A percentile compares a stretch with the other conserved stretches of the same genome.
These are phyloP conservation scores for Xanthorhoe spadicearia DNA, from an alignment of 2,888 invertebrate species.

Conservation along the genomic window DNA sequence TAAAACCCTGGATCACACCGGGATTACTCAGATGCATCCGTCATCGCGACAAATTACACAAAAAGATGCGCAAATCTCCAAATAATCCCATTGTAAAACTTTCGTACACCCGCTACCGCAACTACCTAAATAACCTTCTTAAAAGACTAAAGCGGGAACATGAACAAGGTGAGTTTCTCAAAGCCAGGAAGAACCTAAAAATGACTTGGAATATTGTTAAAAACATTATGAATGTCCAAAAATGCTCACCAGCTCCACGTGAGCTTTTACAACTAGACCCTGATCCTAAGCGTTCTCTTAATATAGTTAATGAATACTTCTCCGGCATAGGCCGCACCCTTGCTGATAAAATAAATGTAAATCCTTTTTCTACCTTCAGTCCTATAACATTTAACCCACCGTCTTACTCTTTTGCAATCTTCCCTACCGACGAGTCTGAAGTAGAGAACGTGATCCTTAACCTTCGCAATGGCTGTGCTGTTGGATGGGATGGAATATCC, in stretches of 20 bases:
- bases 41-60: slow-evolving; percentile 36
- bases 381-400: no score
- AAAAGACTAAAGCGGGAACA: slow-evolving; percentile 38
- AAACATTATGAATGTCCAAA: slow-evolving; percentile 19
- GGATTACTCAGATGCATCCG: slow-evolving; percentile 42
- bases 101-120: slow-evolving; percentile 42
- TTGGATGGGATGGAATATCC: slow-evolving; percentile 26
- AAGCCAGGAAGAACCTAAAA: slow-evolving; percentile 27
- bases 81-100: slow-evolving; percentile 24
- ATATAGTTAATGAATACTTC: slow-evolving; percentile 21
- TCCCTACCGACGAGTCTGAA: slow-evolving; percentile 14
- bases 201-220: slow-evolving; percentile 35
- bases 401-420: slow-evolving; percentile 13
- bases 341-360: slow-evolving; percentile 2
- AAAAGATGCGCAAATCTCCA: slow-evolving; percentile 23
- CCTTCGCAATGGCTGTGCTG: slow-evolving; percentile 20
- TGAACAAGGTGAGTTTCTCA: slow-evolving; percentile 31
- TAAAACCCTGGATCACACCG: slow-evolving; percentile 41
- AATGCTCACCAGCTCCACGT: background rate
- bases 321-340: slow-evolving; percentile 15
- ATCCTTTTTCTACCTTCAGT: background rate
- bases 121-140: slow-evolving; percentile 41
- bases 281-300: background rate
- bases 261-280: slow-evolving; percentile 12
- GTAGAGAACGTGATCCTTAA: slow-evolving; percentile 22